A percentile compares a stretch with the other conserved stretches of the same genome.
phyloP scores from a whole-genome alignment of 2,888 invertebrate species.

The Plebejus anna region DNA sequence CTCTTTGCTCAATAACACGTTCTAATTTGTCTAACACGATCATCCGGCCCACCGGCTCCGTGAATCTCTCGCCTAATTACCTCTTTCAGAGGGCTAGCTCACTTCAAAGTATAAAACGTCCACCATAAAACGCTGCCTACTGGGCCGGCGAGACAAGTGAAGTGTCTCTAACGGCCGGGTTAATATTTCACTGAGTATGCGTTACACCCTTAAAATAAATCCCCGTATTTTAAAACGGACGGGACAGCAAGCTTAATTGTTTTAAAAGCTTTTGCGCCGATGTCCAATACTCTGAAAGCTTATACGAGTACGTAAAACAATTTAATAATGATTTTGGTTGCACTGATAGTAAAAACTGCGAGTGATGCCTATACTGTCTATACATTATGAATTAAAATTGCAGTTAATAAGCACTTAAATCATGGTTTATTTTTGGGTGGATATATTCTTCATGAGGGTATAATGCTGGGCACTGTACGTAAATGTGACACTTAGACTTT shows the following conservation, averaged over 20 bases:
- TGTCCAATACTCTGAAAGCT: slow-evolving; percentile 45
- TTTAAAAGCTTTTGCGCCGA: slow-evolving; percentile 64
- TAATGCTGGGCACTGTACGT: no score
- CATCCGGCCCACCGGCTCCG: slow-evolving; percentile 59
- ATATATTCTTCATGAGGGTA: no score
- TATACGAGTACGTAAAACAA: slow-evolving; percentile 32
- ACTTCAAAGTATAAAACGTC: slow-evolving; percentile 68
- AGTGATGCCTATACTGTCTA: background rate
- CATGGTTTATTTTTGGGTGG: no score
- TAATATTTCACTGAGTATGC: slow-evolving; percentile 27
- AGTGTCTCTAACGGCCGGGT: slow-evolving; percentile 18
- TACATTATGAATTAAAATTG: background rate
- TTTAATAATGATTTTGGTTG: slow-evolving; percentile 27
- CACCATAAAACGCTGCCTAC: slow-evolving; percentile 45
- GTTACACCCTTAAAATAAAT: slow-evolving; percentile 25
- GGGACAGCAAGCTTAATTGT: slow-evolving; percentile 52
- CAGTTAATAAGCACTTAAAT: background rate
- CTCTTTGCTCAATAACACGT: slow-evolving; percentile 72
- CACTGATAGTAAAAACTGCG: background rate
- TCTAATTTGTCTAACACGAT: slow-evolving; percentile 73
- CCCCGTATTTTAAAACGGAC: slow-evolving; percentile 12
- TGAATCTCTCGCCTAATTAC: slow-evolving; percentile 76
- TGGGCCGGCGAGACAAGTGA: slow-evolving; percentile 34
- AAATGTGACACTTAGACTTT: no score
- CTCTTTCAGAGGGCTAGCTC: slow-evolving; percentile 64